Percentiles rank a stretch among this genome's conserved stretches.
Conservation (phyloP, 1,140 invertebrate species). For the Hyles vespertilio region DNA sequence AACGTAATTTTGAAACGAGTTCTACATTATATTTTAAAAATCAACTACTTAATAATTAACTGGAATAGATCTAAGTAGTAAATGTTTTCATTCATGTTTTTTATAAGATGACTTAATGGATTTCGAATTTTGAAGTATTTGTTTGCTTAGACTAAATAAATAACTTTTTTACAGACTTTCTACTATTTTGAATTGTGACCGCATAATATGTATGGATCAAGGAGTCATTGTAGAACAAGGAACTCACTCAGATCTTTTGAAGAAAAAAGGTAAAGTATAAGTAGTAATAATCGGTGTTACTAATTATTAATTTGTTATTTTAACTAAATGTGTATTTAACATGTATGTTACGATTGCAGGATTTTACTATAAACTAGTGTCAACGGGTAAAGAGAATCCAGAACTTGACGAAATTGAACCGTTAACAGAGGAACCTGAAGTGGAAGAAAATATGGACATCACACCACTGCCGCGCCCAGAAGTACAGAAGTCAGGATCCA, state of each 20-base stretch:
- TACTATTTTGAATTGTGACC: constrained; percentile 87
- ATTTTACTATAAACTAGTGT: constrained; percentile 58
- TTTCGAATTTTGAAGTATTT: too few relatives aligned
- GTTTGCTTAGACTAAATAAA: too few relatives aligned
- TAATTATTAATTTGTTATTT: too few relatives aligned
- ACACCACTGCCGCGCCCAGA: constrained; percentile 30
- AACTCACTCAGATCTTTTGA: constrained; percentile 87
- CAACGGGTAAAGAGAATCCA: constrained; percentile 45
- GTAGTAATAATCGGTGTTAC: too few relatives aligned
- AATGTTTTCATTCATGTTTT: too few relatives aligned
- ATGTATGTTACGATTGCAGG: constrained; percentile 27
- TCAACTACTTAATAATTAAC: too few relatives aligned
- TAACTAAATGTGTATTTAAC: too few relatives aligned
- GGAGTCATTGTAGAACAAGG: constrained; percentile 86
- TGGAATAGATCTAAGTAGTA: too few relatives aligned
- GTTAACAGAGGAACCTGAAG: constrained; percentile 9
- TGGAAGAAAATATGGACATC: constrained; percentile 22
- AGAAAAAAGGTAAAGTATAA: constrained; percentile 74
- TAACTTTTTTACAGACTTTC: constrained; percentile 77
- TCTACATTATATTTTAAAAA: too few relatives aligned
- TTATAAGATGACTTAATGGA: too few relatives aligned
- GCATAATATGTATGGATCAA: constrained; percentile 86
- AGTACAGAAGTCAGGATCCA: constrained; percentile 39
- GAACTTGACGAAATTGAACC: constrained; percentile 24
- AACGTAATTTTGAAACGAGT: too few relatives aligned